Conservation (phyloP, 1,140 invertebrate species). For the Heliconius eleuchia region DNA sequence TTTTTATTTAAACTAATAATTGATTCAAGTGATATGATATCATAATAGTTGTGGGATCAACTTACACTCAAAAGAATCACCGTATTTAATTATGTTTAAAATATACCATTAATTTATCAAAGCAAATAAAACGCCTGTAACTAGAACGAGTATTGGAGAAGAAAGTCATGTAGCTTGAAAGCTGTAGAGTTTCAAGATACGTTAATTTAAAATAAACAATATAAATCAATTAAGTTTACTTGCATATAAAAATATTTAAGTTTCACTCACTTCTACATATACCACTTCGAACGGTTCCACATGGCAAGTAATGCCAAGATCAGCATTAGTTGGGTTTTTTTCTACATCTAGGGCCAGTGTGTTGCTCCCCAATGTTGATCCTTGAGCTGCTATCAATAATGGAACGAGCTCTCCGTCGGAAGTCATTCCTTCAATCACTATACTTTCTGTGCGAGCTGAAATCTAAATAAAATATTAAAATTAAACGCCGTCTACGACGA, state of each 20-base stretch:
- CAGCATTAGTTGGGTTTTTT: slow-evolving; percentile 86
- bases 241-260: neutral
- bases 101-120: too few relatives aligned
- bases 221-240: neutral
- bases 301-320: slow-evolving; percentile 86
- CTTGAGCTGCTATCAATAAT: slow-evolving; percentile 84
- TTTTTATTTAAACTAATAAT: too few relatives aligned
- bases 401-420: slow-evolving; percentile 88
- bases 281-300: slow-evolving; percentile 89
- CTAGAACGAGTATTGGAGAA: too few relatives aligned
- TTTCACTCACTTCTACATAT: slow-evolving; percentile 88
- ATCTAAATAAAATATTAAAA: slow-evolving; percentile 58
- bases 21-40: neutral
- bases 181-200: too few relatives aligned
- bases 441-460: slow-evolving; percentile 88
- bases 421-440: slow-evolving; percentile 89
- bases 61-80: too few relatives aligned
- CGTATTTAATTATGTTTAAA: too few relatives aligned
- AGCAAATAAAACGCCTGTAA: too few relatives aligned
- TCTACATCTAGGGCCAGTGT: slow-evolving; percentile 88
- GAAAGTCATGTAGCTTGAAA: too few relatives aligned
- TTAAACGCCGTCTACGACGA: neutral
- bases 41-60: too few relatives aligned
- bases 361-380: slow-evolving; percentile 33
- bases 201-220: neutral